phyloP scores from a whole-genome alignment of 2,888 invertebrate genomes.

The Pachycephus smyrnensis region DNA sequence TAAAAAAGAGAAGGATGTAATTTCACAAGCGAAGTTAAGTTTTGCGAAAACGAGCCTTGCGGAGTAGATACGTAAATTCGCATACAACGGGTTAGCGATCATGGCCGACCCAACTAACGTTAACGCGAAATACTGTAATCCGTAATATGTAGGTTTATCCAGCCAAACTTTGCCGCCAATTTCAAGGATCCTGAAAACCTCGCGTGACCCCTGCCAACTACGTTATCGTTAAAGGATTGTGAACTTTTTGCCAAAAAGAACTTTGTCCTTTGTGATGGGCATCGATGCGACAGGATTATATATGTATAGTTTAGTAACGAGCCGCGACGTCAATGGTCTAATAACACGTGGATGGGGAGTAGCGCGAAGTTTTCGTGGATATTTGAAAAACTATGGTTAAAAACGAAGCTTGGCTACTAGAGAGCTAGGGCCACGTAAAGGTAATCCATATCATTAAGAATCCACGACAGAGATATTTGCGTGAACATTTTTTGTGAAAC shows the following conservation, averaged over 20 bases:
- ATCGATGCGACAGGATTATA: background rate
- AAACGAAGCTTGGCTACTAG: constrained; percentile 31
- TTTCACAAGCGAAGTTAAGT: constrained; percentile 29
- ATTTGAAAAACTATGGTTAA: constrained; percentile 25
- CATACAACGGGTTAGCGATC: background rate
- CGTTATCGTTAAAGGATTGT: background rate
- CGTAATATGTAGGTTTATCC: constrained; percentile 43
- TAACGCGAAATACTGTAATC: constrained; percentile 44
- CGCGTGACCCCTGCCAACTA: background rate
- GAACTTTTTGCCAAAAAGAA: background rate
- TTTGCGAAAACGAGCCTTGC: constrained; percentile 25
- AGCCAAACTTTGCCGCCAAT: constrained; percentile 34
- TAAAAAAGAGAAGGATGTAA: constrained; percentile 29
- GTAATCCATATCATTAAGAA: constrained; percentile 56
- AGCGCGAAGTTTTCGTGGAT: constrained; percentile 24
- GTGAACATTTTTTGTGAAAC: background rate
- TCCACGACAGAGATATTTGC: constrained; percentile 27
- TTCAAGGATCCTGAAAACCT: background rate
- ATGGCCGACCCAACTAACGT: constrained; percentile 41
- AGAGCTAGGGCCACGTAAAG: constrained; percentile 43
- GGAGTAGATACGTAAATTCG: background rate
- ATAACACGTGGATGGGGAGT: background rate
- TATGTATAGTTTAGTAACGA: background rate
- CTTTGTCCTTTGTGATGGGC: background rate
- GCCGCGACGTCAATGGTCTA: background rate